These are phyloP conservation scores for Cotesia vestalis DNA, from an alignment of 1,140 invertebrate genomes.

Conservation along the genomic window DNA sequence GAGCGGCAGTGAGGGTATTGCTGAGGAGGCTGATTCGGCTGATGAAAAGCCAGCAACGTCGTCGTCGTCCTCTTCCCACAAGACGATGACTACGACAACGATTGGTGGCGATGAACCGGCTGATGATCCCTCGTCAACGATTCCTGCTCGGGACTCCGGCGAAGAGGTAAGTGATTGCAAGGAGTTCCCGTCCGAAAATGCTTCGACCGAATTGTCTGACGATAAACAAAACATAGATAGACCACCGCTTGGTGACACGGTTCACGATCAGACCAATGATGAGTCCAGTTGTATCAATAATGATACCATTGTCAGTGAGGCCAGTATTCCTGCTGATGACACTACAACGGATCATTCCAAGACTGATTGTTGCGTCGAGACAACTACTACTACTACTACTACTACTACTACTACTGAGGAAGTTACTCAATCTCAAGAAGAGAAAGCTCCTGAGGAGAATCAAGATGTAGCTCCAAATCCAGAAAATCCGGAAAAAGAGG, in stretches of 20 bases:
- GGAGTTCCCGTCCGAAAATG: slow-evolving; percentile 63
- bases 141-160: slow-evolving; percentile 59
- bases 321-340: not conserved
- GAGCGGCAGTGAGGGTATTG: slow-evolving; percentile 56
- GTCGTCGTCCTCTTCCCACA: not conserved
- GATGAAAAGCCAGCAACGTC: slow-evolving; percentile 56
- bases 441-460: not conserved
- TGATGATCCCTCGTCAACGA: slow-evolving; percentile 56
- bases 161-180: slow-evolving; percentile 67
- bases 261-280: slow-evolving; percentile 44
- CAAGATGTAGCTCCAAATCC: too few species aligned
- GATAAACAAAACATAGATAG: slow-evolving; percentile 65
- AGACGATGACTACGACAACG: slow-evolving; percentile 16
- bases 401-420: not conserved
- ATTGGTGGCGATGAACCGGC: slow-evolving; percentile 46
- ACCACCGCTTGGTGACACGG: slow-evolving; percentile 51
- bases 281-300: slow-evolving; percentile 39
- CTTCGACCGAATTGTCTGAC: slow-evolving; percentile 65
- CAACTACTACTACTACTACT: not conserved
- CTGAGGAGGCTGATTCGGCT: slow-evolving; percentile 61
- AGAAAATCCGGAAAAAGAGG: too few species aligned
- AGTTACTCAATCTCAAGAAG: not conserved
- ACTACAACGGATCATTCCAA: too few species aligned
- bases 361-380: slow-evolving; percentile 3
- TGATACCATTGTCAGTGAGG: slow-evolving; percentile 10